These are phyloP conservation scores for Drosophila quinaria DNA, from an alignment of 2,888 invertebrate species.

Conservation along the genomic window DNA sequence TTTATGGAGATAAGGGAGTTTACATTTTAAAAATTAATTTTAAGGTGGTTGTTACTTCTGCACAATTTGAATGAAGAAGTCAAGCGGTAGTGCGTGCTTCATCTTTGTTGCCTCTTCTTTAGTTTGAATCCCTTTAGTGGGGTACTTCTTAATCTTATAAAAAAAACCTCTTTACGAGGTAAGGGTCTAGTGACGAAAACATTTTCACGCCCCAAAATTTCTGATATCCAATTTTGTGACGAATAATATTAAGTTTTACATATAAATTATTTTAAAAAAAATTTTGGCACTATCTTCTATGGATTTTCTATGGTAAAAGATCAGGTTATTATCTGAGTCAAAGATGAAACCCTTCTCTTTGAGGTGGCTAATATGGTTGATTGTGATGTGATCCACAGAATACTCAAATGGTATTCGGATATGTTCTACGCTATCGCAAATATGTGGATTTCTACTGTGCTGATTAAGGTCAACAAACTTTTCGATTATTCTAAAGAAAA, in stretches of 20 bases:
- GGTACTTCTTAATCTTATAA: neutral
- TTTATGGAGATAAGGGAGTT: conserved; percentile 3
- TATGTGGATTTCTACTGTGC: neutral
- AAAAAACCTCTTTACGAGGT: too few species aligned
- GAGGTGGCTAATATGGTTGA: neutral
- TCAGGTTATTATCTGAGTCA: neutral
- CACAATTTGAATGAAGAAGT: neutral
- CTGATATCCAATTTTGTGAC: too few species aligned
- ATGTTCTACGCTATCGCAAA: neutral
- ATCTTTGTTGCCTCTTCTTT: neutral
- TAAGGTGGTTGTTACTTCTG: too few species aligned
- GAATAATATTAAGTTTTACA: too few species aligned
- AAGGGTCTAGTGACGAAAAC: too few species aligned
- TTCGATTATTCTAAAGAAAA: conserved; percentile 9
- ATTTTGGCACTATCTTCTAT: too few species aligned
- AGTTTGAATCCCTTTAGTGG: neutral
- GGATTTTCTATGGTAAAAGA: conserved; percentile 6
- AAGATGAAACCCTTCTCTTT: conserved; percentile 5
- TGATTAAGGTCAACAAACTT: neutral
- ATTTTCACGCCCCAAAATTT: too few species aligned
- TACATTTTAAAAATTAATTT: too few species aligned
- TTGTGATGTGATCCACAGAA: neutral
- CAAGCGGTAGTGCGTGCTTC: neutral
- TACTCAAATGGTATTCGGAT: neutral
- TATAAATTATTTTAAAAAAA: too few species aligned